phyloP scores from a whole-genome alignment of 1,140 invertebrate genomes.

The Pseudomyrmex gracilis region DNA sequence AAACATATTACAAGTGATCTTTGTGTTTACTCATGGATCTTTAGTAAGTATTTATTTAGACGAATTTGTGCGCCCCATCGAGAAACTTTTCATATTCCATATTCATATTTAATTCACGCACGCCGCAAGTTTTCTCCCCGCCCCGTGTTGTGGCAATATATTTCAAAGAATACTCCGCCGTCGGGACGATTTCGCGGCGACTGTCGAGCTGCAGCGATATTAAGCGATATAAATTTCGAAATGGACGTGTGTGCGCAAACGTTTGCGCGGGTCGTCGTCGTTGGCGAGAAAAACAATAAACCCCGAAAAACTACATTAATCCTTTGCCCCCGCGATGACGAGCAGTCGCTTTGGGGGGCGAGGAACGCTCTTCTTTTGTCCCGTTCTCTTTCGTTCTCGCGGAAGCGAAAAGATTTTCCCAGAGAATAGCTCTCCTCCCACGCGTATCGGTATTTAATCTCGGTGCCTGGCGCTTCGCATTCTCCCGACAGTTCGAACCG shows the following conservation, averaged over 20 bases:
- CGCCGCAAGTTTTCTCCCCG: conserved; percentile 9
- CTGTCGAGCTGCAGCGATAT: conserved; percentile 19
- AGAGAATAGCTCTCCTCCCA: conserved; percentile 29
- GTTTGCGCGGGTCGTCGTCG: background rate
- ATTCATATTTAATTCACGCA: background rate
- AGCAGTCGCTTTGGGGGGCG: conserved; percentile 51
- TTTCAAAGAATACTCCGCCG: conserved; percentile 28
- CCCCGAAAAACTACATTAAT: conserved; percentile 46
- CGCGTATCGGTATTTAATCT: conserved; percentile 75
- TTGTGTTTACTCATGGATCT: background rate
- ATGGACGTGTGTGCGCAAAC: background rate
- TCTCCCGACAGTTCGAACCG: conserved; percentile 44
- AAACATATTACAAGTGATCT: background rate
- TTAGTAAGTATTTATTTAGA: too few species aligned
- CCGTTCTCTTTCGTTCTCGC: background rate
- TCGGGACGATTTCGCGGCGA: conserved; percentile 38
- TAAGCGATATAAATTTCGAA: conserved; percentile 52
- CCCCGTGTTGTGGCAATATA: conserved; percentile 19
- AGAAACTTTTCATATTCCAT: too few species aligned
- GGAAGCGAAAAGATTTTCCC: conserved; percentile 36
- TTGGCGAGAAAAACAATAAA: conserved; percentile 38
- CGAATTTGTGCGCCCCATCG: too few species aligned
- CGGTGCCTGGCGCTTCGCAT: conserved; percentile 65
- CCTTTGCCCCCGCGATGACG: conserved; percentile 36
- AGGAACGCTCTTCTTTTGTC: conserved; percentile 47